phyloP scores from a whole-genome alignment of 2,113 vertebrate species.

The Sterna hirundo region DNA sequence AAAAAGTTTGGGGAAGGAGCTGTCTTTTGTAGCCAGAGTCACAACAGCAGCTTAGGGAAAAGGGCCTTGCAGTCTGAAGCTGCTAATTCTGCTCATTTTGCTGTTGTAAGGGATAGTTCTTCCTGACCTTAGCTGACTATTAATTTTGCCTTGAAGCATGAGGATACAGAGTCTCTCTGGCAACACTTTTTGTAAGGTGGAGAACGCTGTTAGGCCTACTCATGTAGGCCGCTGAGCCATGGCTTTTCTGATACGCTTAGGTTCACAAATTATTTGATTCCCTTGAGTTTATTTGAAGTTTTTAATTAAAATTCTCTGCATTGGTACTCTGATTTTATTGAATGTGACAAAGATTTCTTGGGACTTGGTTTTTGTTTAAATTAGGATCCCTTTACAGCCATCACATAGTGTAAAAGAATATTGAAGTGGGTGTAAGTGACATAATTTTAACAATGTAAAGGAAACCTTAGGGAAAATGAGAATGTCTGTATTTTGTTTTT shows the following conservation, averaged over 20 bases:
- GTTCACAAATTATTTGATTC: conserved; percentile 63
- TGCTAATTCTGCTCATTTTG: background rate
- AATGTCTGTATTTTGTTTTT: background rate
- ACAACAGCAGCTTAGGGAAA: background rate
- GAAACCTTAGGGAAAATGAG: background rate
- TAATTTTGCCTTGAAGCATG: background rate
- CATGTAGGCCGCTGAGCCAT: background rate
- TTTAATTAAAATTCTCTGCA: conserved; percentile 51
- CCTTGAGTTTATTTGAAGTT: conserved; percentile 34
- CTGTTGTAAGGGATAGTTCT: background rate
- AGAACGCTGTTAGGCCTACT: background rate
- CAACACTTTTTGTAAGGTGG: background rate
- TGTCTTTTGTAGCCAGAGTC: background rate
- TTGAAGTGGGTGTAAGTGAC: background rate
- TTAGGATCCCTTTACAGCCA: background rate
- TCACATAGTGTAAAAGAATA: background rate
- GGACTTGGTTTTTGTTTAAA: conserved; percentile 40
- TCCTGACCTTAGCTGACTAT: background rate
- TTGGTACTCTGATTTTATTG: conserved; percentile 42
- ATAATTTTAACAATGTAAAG: background rate
- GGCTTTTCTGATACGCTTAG: conserved; percentile 51
- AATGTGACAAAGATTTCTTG: conserved; percentile 54
- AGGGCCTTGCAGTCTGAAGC: background rate
- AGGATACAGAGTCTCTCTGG: background rate
- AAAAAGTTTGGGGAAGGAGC: background rate